Base-by-base conservation (phyloP, 1,140 invertebrate genomes). In the Hesperophylax magnus region DNA sequence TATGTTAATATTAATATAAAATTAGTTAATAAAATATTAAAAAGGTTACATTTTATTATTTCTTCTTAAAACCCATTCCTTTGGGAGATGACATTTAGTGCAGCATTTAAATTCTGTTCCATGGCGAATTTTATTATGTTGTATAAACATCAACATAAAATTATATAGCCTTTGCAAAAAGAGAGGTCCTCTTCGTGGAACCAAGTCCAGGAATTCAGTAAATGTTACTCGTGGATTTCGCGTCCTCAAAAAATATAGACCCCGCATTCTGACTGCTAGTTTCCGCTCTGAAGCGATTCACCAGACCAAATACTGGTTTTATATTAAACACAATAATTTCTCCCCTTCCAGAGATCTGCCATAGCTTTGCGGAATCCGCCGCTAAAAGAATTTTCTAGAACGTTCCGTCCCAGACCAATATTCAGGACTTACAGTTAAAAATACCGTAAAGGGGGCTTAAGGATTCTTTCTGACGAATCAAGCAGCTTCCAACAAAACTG, bases 251-350 rank as follows among this genome's bases (percentile, higher is more conserved):
- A 39, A 75, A 80, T 75, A 80, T 75, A 53, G 39, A 52, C 69
- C 22, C 79, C 76, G 79, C 79, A 80, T 65, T 80, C 79, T 56
- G 79, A 60, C 75, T 75, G 58, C 71, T 72, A n/a, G 14, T 54
- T 47, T 24, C 76, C 60, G 60, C 15, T 65, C 60, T 39, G 74
- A 69, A 69, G 63, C 39, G 53, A 14, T 39, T 18, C 20, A 18
- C 39, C 56, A 34, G 61, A 47, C 61, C 61, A 27, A 65, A 65
- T 65, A 14, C 61, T 65, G 61, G 58, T 77, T 81, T 77, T 81
- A 81, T 81, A 81, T 81, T 81, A 81, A 81, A 81, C 79, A 81
- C 79, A 81, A 81, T 81, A 81, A 81, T 81, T 81, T 81, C 61
- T 11, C 61, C 78, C 24, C 22, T 52, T 53, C 18, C 78, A 22